phyloP scores from a whole-genome alignment of 2,113 vertebrate species.

The Dasyornis broadbenti region DNA sequence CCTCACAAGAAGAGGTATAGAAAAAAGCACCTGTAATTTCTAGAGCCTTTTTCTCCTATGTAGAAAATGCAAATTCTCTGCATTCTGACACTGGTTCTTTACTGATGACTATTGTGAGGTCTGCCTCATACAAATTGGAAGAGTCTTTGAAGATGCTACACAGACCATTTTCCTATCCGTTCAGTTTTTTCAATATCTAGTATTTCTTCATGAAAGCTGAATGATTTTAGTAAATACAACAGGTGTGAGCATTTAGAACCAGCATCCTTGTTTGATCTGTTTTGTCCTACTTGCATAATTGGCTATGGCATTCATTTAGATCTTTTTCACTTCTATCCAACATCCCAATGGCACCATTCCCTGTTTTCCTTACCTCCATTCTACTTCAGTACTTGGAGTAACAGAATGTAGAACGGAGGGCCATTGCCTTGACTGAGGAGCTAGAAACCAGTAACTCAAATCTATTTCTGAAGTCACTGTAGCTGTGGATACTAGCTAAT shows the following conservation, averaged over 20 bases:
- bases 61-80: background rate
- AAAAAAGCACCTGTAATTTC: background rate
- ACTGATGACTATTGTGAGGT: background rate
- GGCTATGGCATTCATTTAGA: background rate
- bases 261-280: background rate
- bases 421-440: background rate
- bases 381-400: background rate
- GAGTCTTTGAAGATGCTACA: background rate
- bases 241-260: background rate
- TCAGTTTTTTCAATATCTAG: background rate
- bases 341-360: background rate
- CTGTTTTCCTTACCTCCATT: background rate
- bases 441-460: background rate
- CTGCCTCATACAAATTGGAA: background rate
- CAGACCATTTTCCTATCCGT: background rate
- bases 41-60: background rate
- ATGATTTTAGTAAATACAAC: background rate
- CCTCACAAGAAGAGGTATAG: background rate
- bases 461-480: background rate
- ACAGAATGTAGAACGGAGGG: background rate
- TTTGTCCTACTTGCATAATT: background rate
- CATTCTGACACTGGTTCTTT: background rate
- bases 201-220: background rate
- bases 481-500: background rate
- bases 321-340: background rate